Evolutionary conservation across 2,888 invertebrate genomes (phyloP).

Genomic region (Osedax fenrisi): DNA sequence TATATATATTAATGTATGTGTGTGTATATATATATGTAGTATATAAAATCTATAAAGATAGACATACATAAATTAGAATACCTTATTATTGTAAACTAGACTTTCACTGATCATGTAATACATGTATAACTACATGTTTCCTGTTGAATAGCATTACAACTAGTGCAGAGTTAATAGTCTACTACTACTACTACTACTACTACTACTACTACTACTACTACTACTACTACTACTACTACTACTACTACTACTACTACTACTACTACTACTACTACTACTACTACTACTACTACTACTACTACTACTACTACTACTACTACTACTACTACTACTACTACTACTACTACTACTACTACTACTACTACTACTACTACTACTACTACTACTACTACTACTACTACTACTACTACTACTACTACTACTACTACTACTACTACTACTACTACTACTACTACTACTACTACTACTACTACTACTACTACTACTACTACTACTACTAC

Average conservation of each 20-base stretch:
- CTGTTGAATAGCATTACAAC: too few relatives aligned
- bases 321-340: slow-evolving; percentile 30
- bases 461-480: not conserved
- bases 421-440: slow-evolving; percentile 31
- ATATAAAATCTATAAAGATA: too few relatives aligned
- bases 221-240: slow-evolving; percentile 24
- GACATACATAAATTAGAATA: too few relatives aligned
- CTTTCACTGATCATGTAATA: too few relatives aligned
- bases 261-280: slow-evolving; percentile 28
- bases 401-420: slow-evolving; percentile 32
- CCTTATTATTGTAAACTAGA: too few relatives aligned
- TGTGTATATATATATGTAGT: too few relatives aligned
- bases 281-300: slow-evolving; percentile 29
- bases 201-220: slow-evolving; percentile 24
- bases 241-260: slow-evolving; percentile 24
- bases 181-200: slow-evolving; percentile 23
- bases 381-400: slow-evolving; percentile 33
- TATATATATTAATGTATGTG: too few relatives aligned
- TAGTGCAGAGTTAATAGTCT: too few relatives aligned
- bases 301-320: slow-evolving; percentile 17
- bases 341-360: slow-evolving; percentile 32
- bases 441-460: not conserved
- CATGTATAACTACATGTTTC: too few relatives aligned
- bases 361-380: slow-evolving; percentile 32
- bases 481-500: not conserved